Conservation (phyloP, 35 echinoderm and acorn worm genomes). For the Ptychodera flava region DNA sequence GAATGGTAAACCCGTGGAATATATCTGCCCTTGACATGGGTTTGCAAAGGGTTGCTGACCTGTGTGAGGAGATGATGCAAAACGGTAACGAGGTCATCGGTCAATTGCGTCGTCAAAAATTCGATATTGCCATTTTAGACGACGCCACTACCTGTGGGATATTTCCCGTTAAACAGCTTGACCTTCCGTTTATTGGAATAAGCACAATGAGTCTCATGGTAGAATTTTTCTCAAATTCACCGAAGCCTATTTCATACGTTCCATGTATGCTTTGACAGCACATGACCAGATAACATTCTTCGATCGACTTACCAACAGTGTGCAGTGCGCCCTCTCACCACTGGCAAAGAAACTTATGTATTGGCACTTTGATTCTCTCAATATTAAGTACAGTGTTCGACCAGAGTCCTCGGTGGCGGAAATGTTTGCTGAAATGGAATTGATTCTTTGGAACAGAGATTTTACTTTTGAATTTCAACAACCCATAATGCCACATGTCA, state of each 20-base stretch:
- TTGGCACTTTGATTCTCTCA: background rate
- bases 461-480: background rate
- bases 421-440: background rate
- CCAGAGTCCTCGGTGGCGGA: background rate
- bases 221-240: background rate
- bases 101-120: background rate
- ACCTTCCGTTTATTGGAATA: background rate
- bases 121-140: background rate
- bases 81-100: background rate
- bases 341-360: background rate
- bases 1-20: background rate
- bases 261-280: background rate
- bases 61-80: background rate
- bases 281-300: background rate
- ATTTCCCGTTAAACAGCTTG: background rate
- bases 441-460: background rate
- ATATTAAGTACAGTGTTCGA: background rate
- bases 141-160: background rate
- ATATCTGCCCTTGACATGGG: background rate
- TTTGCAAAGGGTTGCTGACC: background rate
- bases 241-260: background rate
- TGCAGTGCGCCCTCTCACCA: background rate
- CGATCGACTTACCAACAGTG: background rate
- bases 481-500: background rate
- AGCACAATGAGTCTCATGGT: background rate